These are phyloP conservation scores for Hydriomena furcata DNA, from an alignment of 2,888 invertebrate species.

Conservation along the genomic window DNA sequence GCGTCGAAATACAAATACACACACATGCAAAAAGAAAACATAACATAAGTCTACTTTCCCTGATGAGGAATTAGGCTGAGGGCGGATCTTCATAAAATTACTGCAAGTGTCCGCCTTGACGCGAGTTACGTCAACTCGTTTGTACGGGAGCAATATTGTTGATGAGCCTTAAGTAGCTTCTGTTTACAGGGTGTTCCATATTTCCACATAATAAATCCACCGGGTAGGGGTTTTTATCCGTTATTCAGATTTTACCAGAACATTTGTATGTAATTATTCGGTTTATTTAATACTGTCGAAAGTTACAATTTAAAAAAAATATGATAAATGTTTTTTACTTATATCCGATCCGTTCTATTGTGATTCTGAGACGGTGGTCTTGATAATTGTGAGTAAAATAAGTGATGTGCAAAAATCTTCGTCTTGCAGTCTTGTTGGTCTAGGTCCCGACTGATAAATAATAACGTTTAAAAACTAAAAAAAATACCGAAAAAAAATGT, in stretches of 20 bases:
- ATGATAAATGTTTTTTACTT: too few species aligned
- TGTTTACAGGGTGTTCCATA: conserved; percentile 28
- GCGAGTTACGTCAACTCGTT: conserved; percentile 60
- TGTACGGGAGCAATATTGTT: conserved; percentile 53
- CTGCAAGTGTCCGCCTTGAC: conserved; percentile 53
- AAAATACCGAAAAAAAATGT: too few species aligned
- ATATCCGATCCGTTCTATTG: conserved; percentile 25
- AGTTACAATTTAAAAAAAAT: too few species aligned
- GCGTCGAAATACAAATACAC: neutral
- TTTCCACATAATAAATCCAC: neutral
- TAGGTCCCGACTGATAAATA: neutral
- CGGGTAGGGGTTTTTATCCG: too few species aligned
- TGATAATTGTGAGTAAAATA: conserved; percentile 21
- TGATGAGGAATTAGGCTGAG: conserved; percentile 33
- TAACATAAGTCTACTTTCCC: conserved; percentile 17
- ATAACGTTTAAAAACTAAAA: too few species aligned
- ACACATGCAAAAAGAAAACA: conserved; percentile 17
- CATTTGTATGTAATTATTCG: too few species aligned
- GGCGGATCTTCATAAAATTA: conserved; percentile 63
- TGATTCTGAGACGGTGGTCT: conserved; percentile 33
- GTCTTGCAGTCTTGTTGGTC: neutral
- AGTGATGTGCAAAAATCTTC: conserved; percentile 7
- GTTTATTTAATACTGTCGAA: too few species aligned
- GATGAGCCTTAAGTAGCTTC: conserved; percentile 45
- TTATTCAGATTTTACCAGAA: too few species aligned